Percentiles rank a stretch among this genome's conserved stretches.
Evolutionary conservation across 2,888 invertebrate genomes (phyloP).

Genomic region (Clepsis dumicolana): DNA sequence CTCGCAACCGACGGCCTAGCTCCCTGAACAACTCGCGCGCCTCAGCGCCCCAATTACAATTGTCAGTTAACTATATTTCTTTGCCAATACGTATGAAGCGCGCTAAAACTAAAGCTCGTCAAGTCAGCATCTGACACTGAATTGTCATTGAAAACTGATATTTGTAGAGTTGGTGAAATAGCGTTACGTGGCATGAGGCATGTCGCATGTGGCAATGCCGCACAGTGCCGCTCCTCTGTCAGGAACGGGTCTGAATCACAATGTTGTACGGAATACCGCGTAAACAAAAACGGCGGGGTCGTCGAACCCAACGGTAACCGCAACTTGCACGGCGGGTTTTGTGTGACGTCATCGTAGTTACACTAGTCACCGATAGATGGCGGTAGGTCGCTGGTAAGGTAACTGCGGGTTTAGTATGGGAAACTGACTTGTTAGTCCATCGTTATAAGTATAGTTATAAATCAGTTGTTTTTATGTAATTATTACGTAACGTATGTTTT

Average conservation of each 20-base stretch:
- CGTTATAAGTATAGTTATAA: not conserved
- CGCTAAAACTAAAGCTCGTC: no score
- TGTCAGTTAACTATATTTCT: no score
- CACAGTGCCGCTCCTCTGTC: constrained; percentile 13
- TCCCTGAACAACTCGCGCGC: no score
- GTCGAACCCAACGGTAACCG: constrained; percentile 82
- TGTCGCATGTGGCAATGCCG: constrained; percentile 18
- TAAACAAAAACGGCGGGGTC: constrained; percentile 76
- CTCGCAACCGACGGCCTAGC: no score
- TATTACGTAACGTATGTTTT: no score
- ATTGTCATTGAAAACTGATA: no score
- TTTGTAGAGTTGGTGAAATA: no score
- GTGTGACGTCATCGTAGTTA: constrained; percentile 74
- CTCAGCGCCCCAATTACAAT: no score
- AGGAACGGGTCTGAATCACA: constrained; percentile 37
- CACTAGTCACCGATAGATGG: constrained; percentile 64
- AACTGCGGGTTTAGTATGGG: constrained; percentile 1
- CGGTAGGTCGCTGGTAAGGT: constrained; percentile 34
- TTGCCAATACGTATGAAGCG: no score
- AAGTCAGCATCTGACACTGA: no score
- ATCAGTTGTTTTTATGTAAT: no score
- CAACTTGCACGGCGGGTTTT: constrained; percentile 69
- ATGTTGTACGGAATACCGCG: constrained; percentile 62
- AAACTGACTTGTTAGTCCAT: not conserved
- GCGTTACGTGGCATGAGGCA: not conserved